Evolutionary conservation across 2,888 invertebrate genomes (phyloP).

Genomic region (Anticlea derivata): DNA sequence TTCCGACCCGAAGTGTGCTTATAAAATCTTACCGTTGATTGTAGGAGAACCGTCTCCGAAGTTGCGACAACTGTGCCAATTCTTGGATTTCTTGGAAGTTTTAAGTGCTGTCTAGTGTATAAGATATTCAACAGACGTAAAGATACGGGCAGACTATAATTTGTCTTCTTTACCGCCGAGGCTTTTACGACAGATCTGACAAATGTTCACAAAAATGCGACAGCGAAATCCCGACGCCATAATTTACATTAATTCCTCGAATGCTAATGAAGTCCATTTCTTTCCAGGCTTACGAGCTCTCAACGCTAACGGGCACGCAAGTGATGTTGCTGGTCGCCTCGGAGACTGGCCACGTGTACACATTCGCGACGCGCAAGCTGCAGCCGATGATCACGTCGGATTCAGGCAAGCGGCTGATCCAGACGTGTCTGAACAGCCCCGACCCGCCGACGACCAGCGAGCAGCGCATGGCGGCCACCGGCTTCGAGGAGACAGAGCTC

Average conservation of each 20-base stretch:
- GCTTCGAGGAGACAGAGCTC: conserved; percentile 99
- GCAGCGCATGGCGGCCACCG: conserved; percentile 98
- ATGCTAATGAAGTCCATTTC: conserved; percentile 34
- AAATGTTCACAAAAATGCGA: conserved; percentile 47
- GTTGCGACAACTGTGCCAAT: conserved; percentile 5
- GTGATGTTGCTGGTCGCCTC: conserved; percentile 99
- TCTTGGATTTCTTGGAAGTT: conserved; percentile 24
- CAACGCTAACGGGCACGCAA: conserved; percentile 99
- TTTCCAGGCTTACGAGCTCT: conserved; percentile 98
- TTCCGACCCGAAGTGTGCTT: conserved; percentile 33
- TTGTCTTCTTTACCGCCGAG: conserved; percentile 27
- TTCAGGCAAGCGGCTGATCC: conserved; percentile 98
- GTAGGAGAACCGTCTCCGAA: conserved; percentile 5
- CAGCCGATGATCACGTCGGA: conserved; percentile 99
- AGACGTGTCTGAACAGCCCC: conserved; percentile 98
- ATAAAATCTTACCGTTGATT: conserved; percentile 13
- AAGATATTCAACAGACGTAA: conserved; percentile 15
- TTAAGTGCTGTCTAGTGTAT: conserved; percentile 18
- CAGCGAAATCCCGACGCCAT: conserved; percentile 17
- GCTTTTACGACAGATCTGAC: conserved; percentile 34
- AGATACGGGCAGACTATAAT: conserved; percentile 14
- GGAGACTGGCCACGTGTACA: conserved; percentile 99
- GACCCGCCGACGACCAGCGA: conserved; percentile 94
- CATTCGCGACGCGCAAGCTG: conserved; percentile 98
- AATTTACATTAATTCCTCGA: conserved; percentile 25